A percentile compares a stretch with the other conserved stretches of the same genome.
Conservation (phyloP, 2,113 vertebrate genomes). For the Bos javanicus region DNA sequence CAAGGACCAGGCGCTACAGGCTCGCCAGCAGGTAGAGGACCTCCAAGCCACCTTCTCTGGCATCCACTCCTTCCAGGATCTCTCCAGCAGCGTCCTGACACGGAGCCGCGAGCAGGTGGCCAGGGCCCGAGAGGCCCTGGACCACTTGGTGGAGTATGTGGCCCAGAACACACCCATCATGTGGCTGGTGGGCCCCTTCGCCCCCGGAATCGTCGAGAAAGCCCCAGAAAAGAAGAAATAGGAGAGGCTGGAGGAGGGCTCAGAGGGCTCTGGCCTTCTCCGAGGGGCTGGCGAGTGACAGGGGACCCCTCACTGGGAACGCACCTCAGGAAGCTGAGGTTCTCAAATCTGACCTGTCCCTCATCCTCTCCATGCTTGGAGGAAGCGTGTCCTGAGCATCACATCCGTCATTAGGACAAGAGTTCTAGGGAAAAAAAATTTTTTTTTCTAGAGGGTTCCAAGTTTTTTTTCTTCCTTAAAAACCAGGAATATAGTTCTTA, state of each 20-base stretch:
- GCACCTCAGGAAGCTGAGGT: background rate
- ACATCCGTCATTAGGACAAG: background rate
- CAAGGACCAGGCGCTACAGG: constrained; percentile 85
- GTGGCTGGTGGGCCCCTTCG: constrained; percentile 85
- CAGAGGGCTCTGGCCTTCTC: background rate
- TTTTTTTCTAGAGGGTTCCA: background rate
- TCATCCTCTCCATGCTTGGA: background rate
- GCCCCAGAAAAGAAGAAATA: constrained; percentile 1
- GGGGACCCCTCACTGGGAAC: background rate
- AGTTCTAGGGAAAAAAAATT: background rate
- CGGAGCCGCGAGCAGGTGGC: constrained; percentile 79
- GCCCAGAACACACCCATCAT: constrained; percentile 84
- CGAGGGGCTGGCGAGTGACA: accelerated
- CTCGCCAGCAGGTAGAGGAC: constrained; percentile 80
- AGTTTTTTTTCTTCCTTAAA: background rate
- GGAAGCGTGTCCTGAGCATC: background rate
- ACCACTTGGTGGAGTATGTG: constrained; percentile 84
- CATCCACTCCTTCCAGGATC: constrained; percentile 80
- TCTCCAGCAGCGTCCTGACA: constrained; percentile 84
- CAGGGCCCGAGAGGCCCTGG: constrained; percentile 86
- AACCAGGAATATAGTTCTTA: background rate
- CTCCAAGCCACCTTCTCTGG: constrained; percentile 86
- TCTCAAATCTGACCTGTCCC: background rate
- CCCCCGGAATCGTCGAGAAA: constrained; percentile 54
- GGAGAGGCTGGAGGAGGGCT: background rate